Conservation (phyloP, 2,888 invertebrate genomes). For the Xylocampa areola region DNA sequence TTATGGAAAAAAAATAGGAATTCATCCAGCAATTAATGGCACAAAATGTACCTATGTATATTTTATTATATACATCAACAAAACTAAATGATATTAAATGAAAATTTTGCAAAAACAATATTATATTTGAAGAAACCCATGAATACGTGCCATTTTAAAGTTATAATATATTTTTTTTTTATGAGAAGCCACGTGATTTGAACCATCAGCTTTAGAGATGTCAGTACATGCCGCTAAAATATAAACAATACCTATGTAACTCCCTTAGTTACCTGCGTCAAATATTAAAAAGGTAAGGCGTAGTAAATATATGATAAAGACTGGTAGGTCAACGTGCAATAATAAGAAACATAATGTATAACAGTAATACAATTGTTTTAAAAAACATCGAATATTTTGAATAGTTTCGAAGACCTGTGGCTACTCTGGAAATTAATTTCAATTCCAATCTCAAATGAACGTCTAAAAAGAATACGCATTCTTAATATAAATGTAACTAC, state of each 20-base stretch:
- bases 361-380: slow-evolving; percentile 16
- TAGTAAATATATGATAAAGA: slow-evolving; percentile 31
- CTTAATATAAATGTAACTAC: no score
- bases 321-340: slow-evolving; percentile 52
- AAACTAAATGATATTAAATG: no score
- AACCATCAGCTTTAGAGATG: neutral
- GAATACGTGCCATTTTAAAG: neutral
- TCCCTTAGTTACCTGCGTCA: slow-evolving; percentile 20
- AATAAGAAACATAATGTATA: slow-evolving; percentile 19
- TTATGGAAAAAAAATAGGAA: no score
- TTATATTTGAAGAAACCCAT: neutral
- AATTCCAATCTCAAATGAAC: no score
- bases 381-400: slow-evolving; percentile 32
- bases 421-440: no score
- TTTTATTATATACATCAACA: no score
- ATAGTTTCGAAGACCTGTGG: no score
- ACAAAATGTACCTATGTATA: no score
- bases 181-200: slow-evolving; percentile 46
- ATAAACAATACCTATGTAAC: slow-evolving; percentile 7
- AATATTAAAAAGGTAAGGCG: slow-evolving; percentile 17
- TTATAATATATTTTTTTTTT: no score
- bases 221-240: slow-evolving; percentile 1
- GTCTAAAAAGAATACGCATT: no score
- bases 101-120: no score
- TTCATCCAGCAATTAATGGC: no score